phyloP scores from a whole-genome alignment of 2,888 invertebrate species.

The Drosophila rubida region DNA sequence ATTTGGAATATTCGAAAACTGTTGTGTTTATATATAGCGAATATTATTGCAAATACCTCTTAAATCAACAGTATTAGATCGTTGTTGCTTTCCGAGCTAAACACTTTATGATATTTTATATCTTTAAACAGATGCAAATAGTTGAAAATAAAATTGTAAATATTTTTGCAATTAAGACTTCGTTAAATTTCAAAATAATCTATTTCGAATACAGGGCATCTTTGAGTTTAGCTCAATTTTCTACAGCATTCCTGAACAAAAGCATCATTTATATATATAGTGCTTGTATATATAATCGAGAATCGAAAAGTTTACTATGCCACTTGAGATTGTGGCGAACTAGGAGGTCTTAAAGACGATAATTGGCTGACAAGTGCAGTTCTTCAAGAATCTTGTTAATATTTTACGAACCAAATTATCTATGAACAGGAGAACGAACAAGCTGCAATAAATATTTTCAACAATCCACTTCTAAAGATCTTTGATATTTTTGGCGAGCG shows the following conservation, averaged over 20 bases:
- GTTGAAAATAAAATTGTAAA: too few species aligned
- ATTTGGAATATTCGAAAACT: neutral
- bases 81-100: neutral
- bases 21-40: neutral
- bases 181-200: neutral
- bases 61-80: neutral
- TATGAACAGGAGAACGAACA: conserved; percentile 10
- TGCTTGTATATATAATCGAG: neutral
- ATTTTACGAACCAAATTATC: conserved; percentile 2
- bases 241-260: neutral
- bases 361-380: conserved; percentile 21
- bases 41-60: conserved; percentile 1
- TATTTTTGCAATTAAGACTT: neutral
- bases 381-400: conserved; percentile 13
- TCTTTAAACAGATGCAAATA: too few species aligned
- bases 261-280: conserved; percentile 7
- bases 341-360: conserved; percentile 18
- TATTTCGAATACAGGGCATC: neutral
- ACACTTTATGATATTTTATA: too few species aligned
- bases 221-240: neutral
- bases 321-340: conserved; percentile 23
- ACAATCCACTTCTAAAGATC: neutral
- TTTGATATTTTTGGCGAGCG: neutral
- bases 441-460: neutral
- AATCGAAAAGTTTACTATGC: conserved; percentile 16